Evolutionary conservation across 2,797 vertebrate genomes (phyloP), one percentile per base, ranked within the genome.

Genomic region (Nyctalus aviator): DNA sequence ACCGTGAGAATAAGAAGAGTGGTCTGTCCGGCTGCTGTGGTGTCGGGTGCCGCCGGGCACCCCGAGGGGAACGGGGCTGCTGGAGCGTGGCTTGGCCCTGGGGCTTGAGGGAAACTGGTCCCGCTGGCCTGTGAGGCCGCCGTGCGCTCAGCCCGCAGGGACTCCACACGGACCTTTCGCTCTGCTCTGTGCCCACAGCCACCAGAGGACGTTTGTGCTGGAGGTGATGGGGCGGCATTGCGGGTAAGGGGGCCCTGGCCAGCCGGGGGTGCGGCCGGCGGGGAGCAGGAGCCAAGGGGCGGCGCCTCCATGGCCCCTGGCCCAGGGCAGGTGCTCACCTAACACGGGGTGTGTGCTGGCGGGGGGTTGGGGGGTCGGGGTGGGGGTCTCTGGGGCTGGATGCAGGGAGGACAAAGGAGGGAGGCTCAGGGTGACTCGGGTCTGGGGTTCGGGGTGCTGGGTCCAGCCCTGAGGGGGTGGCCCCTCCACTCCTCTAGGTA

Each of bases 191-290:
- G 85, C 62, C 62, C 20, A 46, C 98, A 99, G 99, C 97, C 99
- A 99, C 97, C 99, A 99, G 98, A 98, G 99, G 94, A 99, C 99
- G 0, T 99, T 99, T 25, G 99, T 99, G 95, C 97, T 99, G 97
- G 99, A 99, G 97, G 99, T 99, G 97, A 99, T 99, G 99, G 50
- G 50, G 15, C 50, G 50, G 50, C 50, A 53, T 20, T 53, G 99
- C 0, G 99, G 99, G 99, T 99, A 96, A 99, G 99, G 32, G 82
- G 50, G 32, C 9, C 14, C 41, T 6, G 7, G 23, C 27, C 5
- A 0, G 20, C 3, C 0, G 20, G 48, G 3, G 27, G 25, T 0
- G 1, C 8, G 0, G n/a, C 7, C 44, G 12, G 2, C 17, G 68
- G 68, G 79, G 62, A 25, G 59, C 3, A 3, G 71, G 13, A 1